Conservation (phyloP, 2,888 invertebrate species). For the Hecatera dysodea region DNA sequence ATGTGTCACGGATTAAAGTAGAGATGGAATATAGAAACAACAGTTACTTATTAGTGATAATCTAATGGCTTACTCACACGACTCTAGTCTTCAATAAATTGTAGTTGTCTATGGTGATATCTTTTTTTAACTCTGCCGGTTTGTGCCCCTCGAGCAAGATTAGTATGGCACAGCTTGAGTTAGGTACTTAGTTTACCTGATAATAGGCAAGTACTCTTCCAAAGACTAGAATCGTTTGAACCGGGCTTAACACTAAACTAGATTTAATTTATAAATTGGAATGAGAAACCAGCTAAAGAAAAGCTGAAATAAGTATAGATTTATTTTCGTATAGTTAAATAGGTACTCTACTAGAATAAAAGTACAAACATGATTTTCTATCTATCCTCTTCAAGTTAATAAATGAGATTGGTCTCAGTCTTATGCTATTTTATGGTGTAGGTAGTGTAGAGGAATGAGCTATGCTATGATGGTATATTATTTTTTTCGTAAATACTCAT, state of each 20-base stretch:
- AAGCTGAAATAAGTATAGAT: conserved; percentile 55
- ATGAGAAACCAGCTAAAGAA: conserved; percentile 65
- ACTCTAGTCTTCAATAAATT: conserved; percentile 14
- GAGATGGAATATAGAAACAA: conserved; percentile 59
- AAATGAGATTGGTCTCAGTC: conserved; percentile 86
- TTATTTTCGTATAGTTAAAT: conserved; percentile 43
- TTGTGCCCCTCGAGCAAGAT: neutral
- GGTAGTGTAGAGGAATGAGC: conserved; percentile 62
- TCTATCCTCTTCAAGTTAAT: conserved; percentile 55
- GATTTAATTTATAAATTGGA: conserved; percentile 62
- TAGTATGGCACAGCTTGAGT: neutral
- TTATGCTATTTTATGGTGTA: conserved; percentile 75
- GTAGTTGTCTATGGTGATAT: neutral
- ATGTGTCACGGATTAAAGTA: conserved; percentile 54
- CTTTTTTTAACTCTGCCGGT: neutral
- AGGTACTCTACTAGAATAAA: conserved; percentile 55
- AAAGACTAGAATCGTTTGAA: conserved; percentile 29
- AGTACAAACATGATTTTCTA: conserved; percentile 64
- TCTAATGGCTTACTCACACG: conserved; percentile 44
- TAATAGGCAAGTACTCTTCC: neutral
- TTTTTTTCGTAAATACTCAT: conserved; percentile 42
- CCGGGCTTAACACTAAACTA: conserved; percentile 58
- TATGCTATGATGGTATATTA: conserved; percentile 54
- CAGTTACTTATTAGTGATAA: conserved; percentile 59
- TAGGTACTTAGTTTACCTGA: neutral